These are phyloP conservation scores for Cremastinae sp. DNA, from an alignment of 2,888 invertebrate species.

Conservation along the genomic window DNA sequence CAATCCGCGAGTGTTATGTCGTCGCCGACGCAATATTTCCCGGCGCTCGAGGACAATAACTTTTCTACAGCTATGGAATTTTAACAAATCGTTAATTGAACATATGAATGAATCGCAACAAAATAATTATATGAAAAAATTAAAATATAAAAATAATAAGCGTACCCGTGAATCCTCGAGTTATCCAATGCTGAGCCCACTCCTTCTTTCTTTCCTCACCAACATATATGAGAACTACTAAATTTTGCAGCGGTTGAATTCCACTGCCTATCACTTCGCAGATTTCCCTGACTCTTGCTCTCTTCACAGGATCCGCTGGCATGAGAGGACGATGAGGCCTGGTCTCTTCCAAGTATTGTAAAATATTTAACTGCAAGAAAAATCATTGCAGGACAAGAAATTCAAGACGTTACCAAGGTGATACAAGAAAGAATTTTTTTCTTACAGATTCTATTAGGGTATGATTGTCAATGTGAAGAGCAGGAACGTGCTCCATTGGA, in stretches of 20 bases:
- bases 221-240: constrained; percentile 92
- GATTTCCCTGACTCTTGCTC: constrained; percentile 95
- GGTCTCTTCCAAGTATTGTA: constrained; percentile 97
- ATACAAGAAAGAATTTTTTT: constrained; percentile 27
- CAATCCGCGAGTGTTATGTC: constrained; percentile 96
- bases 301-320: constrained; percentile 92
- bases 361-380: constrained; percentile 86
- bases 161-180: constrained; percentile 88
- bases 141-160: too few relatives aligned
- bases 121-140: background rate
- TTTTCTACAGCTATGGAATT: constrained; percentile 89
- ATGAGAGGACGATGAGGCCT: constrained; percentile 91
- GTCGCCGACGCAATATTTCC: constrained; percentile 96
- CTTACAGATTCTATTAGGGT: constrained; percentile 86
- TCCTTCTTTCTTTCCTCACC: constrained; percentile 94
- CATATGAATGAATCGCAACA: too few relatives aligned
- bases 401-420: background rate
- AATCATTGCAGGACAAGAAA: background rate
- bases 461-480: constrained; percentile 88
- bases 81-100: constrained; percentile 16
- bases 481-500: constrained; percentile 97
- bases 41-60: constrained; percentile 90
- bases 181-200: constrained; percentile 97
- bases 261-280: constrained; percentile 96
- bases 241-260: constrained; percentile 97